These are phyloP conservation scores for Acinonyx jubatus DNA, from an alignment of 2,113 vertebrate species.

Conservation along the genomic window DNA sequence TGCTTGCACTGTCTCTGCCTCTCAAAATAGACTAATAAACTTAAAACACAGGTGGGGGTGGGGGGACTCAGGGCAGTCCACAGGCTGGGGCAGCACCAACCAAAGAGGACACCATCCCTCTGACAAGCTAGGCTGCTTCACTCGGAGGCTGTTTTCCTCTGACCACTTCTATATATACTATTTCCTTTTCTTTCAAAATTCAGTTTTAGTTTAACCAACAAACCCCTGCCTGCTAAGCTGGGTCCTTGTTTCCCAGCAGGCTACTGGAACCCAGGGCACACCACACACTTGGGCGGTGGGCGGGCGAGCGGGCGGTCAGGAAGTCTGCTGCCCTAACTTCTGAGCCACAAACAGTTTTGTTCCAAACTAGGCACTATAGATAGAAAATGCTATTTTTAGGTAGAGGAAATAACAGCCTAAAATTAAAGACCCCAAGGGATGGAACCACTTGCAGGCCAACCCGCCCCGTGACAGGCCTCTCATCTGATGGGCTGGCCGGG, in stretches of 20 bases:
- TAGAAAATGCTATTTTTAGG: slow-evolving; percentile 58
- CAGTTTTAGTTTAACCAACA: background rate
- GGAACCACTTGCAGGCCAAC: background rate
- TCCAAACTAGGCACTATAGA: slow-evolving; percentile 2
- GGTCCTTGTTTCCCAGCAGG: background rate
- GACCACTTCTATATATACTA: background rate
- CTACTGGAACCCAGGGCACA: background rate
- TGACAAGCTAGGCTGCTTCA: background rate
- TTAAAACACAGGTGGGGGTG: too few species aligned
- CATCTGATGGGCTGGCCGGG: background rate
- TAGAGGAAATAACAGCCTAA: slow-evolving; percentile 59
- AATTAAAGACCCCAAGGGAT: slow-evolving; percentile 32
- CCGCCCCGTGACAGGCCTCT: background rate
- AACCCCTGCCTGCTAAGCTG: background rate
- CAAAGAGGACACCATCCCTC: background rate
- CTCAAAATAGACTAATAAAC: too few species aligned
- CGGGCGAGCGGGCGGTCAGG: background rate
- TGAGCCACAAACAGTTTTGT: slow-evolving; percentile 7
- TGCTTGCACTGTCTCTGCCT: too few species aligned
- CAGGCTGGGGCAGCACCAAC: background rate
- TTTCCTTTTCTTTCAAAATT: background rate
- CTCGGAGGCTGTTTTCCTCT: background rate
- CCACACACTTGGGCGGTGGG: background rate
- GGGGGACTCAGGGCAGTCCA: background rate
- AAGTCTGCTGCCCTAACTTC: background rate